Base-by-base conservation (phyloP, 2,113 vertebrate genomes). In the Oplegnathus fasciatus region DNA sequence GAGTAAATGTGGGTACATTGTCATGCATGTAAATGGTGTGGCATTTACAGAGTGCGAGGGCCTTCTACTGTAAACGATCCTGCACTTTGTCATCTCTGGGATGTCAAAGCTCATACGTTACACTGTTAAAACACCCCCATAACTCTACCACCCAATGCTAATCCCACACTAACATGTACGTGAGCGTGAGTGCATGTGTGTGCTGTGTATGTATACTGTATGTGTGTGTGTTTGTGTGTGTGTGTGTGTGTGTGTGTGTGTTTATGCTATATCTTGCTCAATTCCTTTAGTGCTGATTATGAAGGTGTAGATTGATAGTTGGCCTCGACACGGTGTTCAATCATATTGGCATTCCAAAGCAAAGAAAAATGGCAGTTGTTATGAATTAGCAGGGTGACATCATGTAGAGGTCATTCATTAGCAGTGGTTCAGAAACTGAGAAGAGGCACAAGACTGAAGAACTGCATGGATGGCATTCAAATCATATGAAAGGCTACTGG, bases 231-330 rank as follows among this genome's bases (percentile, higher is more conserved):
- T 85, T 57, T 86, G 65, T 83, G 74, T 50, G 61, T 90, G 86
- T 80, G 74, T n/a, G n/a, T n/a, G n/a, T n/a, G 42, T 81, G 61
- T 81, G 57, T 42, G 37, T 66, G 64, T 85, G 60, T 86, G 65
- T 83, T 62, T 65, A 70, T 30, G 64, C 50, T 78, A 81, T 74
- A 84, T 87, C 86, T 67, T 75, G 87, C 79, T 86, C 91, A 88
- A 86, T 93, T 73, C 67, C 90, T 91, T 95, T 92, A 93, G 86
- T 91, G 89, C 83, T 93, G 91, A 92, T 93, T 93, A 92, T 86
- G 80, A 89, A 93, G 88, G 85, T 69, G 72, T 37, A 88, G 92
- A 95, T 94, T 95, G 93, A 94, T 93, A 91, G 91, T 85, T 89
- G 90, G 85, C 81, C 91, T 85, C 66, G 90, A 89, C 90, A 89